These are phyloP conservation scores for Gobius niger DNA, from an alignment of 2,113 vertebrate species.

Conservation along the genomic window DNA sequence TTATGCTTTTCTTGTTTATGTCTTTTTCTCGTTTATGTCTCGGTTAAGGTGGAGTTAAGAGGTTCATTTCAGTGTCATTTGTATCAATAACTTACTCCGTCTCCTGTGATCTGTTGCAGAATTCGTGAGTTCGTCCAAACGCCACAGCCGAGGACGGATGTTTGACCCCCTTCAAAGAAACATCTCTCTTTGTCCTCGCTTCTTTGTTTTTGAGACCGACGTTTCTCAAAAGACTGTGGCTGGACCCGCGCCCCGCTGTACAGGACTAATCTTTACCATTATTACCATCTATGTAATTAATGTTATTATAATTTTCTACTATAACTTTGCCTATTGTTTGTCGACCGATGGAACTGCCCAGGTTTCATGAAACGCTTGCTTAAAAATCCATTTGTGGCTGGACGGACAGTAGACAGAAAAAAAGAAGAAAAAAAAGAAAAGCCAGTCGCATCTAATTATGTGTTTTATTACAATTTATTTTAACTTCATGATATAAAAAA, in stretches of 20 bases:
- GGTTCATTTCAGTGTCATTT: no score
- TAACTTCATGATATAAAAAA: constrained; percentile 18
- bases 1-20: no score
- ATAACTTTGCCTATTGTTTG: constrained; percentile 79
- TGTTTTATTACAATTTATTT: constrained; percentile 38
- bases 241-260: constrained; percentile 65
- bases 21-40: no score
- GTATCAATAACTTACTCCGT: constrained; percentile 16
- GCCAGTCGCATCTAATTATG: constrained; percentile 61
- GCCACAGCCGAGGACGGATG: constrained; percentile 78
- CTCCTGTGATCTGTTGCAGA: constrained; percentile 19
- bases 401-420: constrained; percentile 53
- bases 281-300: constrained; percentile 71
- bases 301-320: constrained; percentile 73
- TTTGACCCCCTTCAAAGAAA: constrained; percentile 59
- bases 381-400: constrained; percentile 47
- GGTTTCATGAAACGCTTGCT: constrained; percentile 62
- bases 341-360: constrained; percentile 79
- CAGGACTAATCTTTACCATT: constrained; percentile 76
- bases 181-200: constrained; percentile 39
- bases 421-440: constrained; percentile 40
- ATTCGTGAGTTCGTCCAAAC: constrained; percentile 63
- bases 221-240: constrained; percentile 67
- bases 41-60: no score
- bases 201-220: constrained; percentile 82